These are phyloP conservation scores for Vombatus ursinus DNA, from an alignment of 2,113 vertebrate genomes.

Conservation along the genomic window DNA sequence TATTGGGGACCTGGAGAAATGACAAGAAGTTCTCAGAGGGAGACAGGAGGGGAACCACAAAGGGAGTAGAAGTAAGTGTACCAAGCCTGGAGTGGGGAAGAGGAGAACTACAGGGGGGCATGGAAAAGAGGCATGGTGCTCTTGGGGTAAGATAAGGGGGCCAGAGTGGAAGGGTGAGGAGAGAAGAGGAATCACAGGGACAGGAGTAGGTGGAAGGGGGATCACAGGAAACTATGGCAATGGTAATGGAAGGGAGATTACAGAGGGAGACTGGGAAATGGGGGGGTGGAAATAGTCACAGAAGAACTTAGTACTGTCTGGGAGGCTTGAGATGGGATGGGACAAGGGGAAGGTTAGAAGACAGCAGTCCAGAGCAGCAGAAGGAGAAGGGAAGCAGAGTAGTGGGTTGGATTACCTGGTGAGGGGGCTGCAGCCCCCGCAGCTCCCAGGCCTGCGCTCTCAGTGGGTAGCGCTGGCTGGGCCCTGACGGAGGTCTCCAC, in stretches of 20 bases:
- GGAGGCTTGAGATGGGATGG: constrained; percentile 34
- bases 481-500: constrained; percentile 65
- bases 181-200: constrained; percentile 50
- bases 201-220: constrained; percentile 65
- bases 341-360: constrained; percentile 52
- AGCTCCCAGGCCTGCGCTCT: constrained; percentile 67
- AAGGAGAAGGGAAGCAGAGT: constrained; percentile 46
- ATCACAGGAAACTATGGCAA: constrained; percentile 37
- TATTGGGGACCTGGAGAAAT: background rate
- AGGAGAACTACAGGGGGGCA: background rate
- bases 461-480: constrained; percentile 75
- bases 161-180: background rate
- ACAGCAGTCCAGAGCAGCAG: constrained; percentile 58
- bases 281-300: background rate
- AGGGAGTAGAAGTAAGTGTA: background rate
- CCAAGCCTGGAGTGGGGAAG: background rate
- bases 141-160: constrained; percentile 52
- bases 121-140: constrained; percentile 43
- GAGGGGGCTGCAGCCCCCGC: constrained; percentile 72
- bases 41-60: background rate
- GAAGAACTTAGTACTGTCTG: background rate
- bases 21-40: background rate
- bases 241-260: background rate
- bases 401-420: constrained; percentile 65
- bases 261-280: constrained; percentile 27